phyloP scores from a whole-genome alignment of 2,888 invertebrate species.

The Gnatocerus cornutus region DNA sequence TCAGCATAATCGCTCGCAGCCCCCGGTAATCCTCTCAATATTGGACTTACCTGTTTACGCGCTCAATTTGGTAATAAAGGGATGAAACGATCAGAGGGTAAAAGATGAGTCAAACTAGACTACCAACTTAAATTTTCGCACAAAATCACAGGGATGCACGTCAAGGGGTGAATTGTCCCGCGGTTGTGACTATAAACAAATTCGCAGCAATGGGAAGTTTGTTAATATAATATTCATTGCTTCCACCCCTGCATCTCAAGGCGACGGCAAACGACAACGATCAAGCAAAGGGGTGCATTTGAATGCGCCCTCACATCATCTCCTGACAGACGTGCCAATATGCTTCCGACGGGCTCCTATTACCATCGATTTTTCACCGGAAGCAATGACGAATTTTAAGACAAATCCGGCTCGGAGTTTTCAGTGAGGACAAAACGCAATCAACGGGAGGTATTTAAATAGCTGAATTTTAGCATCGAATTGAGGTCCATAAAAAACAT shows the following conservation, averaged over 20 bases:
- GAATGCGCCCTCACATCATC: conserved; percentile 45
- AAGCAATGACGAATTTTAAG: neutral
- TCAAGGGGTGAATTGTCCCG: conserved; percentile 28
- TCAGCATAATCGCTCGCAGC: conserved; percentile 32
- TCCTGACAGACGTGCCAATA: conserved; percentile 44
- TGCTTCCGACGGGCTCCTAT: conserved; percentile 40
- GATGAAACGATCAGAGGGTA: conserved; percentile 5
- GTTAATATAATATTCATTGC: conserved; percentile 49
- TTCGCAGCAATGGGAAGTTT: conserved; percentile 33
- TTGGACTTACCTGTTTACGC: conserved; percentile 78
- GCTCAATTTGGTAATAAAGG: conserved; percentile 27
- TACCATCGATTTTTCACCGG: conserved; percentile 34
- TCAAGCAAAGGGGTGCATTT: conserved; percentile 50
- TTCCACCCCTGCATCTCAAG: conserved; percentile 46
- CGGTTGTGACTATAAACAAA: conserved; percentile 35
- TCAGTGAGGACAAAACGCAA: neutral
- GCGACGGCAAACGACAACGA: conserved; percentile 43
- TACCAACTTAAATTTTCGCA: too few relatives aligned
- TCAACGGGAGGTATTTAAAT: too few relatives aligned
- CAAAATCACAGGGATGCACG: neutral
- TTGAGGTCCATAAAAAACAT: too few relatives aligned
- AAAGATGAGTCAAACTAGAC: too few relatives aligned
- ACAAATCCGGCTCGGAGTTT: neutral
- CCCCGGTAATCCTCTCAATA: conserved; percentile 70
- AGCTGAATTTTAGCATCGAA: too few relatives aligned